phyloP scores from a whole-genome alignment of 2,888 invertebrate genomes.

The Eurytoma californica region DNA sequence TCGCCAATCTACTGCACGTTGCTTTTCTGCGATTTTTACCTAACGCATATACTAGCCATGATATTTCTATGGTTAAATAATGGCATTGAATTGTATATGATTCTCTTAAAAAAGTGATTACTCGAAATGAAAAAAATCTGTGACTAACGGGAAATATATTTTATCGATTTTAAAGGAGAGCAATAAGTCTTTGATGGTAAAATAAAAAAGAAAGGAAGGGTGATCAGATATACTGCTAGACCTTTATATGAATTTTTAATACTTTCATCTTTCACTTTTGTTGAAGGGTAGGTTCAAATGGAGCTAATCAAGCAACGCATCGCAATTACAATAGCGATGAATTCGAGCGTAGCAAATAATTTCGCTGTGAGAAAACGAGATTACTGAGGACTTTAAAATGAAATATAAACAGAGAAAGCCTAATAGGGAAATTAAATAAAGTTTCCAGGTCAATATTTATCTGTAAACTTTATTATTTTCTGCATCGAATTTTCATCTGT shows the following conservation, averaged over 20 bases:
- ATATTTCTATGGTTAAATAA: too few species aligned
- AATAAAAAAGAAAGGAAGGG: background rate
- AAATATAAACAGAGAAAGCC: too few species aligned
- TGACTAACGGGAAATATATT: background rate
- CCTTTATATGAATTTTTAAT: conserved; percentile 21
- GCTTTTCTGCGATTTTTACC: too few species aligned
- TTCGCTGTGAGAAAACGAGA: background rate
- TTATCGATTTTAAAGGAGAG: conserved; percentile 14
- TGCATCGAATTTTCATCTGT: too few species aligned
- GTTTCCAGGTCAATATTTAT: too few species aligned
- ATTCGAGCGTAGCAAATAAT: conserved; percentile 30
- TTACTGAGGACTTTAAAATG: too few species aligned
- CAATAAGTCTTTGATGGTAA: conserved; percentile 4
- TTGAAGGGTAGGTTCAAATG: background rate
- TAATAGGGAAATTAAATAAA: too few species aligned
- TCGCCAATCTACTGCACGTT: too few species aligned
- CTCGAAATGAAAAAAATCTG: background rate
- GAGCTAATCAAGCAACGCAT: conserved; percentile 36
- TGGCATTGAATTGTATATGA: too few species aligned
- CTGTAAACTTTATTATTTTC: too few species aligned
- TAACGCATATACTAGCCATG: too few species aligned
- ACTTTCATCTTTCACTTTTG: conserved; percentile 18
- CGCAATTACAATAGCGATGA: conserved; percentile 5
- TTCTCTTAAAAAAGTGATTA: too few species aligned
- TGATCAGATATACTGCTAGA: conserved; percentile 5